phyloP scores from a whole-genome alignment of 2,113 vertebrate genomes.

The Phalacrocorax carbo region DNA sequence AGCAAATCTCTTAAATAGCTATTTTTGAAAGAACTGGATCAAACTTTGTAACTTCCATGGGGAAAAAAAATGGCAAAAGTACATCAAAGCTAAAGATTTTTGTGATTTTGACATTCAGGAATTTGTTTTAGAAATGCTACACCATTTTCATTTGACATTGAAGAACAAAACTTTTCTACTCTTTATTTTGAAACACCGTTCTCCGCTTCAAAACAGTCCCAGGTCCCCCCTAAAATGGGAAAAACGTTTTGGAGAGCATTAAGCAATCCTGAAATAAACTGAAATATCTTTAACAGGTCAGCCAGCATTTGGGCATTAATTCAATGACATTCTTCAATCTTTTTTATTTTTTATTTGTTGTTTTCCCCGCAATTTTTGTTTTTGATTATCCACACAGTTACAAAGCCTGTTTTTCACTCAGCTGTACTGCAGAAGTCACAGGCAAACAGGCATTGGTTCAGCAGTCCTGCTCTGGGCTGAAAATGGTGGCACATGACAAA shows the following conservation, averaged over 20 bases:
- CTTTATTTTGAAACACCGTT: background rate
- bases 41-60: background rate
- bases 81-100: background rate
- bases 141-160: background rate
- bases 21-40: background rate
- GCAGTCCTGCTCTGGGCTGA: background rate
- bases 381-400: background rate
- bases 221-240: background rate
- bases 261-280: background rate
- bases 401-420: background rate
- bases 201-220: background rate
- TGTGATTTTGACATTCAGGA: background rate
- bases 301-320: background rate
- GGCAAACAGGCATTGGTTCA: background rate
- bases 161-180: background rate
- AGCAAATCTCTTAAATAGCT: background rate
- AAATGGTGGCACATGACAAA: background rate
- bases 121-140: background rate
- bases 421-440: background rate
- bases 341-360: background rate
- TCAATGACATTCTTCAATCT: background rate
- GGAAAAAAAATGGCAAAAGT: background rate
- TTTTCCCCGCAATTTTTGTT: background rate
- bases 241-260: background rate
- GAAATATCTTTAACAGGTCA: background rate